phyloP scores from a whole-genome alignment of 2,888 invertebrate species.

The Brenthis daphne region DNA sequence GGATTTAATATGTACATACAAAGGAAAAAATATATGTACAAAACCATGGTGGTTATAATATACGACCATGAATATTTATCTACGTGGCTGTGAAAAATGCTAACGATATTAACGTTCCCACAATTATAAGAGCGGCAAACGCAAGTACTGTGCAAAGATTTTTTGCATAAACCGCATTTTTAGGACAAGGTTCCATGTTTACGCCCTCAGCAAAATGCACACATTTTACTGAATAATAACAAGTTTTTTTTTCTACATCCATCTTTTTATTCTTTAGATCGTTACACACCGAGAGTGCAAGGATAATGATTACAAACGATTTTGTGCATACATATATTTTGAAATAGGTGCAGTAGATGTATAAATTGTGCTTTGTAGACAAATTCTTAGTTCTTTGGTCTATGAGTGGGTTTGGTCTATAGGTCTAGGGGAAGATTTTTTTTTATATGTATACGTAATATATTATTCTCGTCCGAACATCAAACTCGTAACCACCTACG shows the following conservation, averaged over 20 bases:
- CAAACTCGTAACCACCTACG: no score
- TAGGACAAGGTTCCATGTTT: constrained; percentile 39
- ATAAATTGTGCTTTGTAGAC: background rate
- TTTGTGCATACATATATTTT: background rate
- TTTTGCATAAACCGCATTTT: constrained; percentile 45
- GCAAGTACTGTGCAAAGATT: constrained; percentile 36
- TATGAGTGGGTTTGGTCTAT: no score
- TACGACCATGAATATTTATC: constrained; percentile 29
- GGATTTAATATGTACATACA: no score
- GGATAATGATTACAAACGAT: background rate
- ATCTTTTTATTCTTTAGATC: background rate
- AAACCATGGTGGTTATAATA: background rate
- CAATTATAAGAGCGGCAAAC: constrained; percentile 34
- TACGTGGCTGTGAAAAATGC: constrained; percentile 22
- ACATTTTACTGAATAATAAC: constrained; percentile 36
- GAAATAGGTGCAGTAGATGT: background rate
- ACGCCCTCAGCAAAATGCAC: constrained; percentile 37
- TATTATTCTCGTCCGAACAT: no score
- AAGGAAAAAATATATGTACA: no score
- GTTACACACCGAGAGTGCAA: background rate
- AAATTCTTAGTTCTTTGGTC: no score
- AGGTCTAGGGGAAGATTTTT: no score
- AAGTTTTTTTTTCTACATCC: constrained; percentile 26
- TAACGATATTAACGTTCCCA: constrained; percentile 28
- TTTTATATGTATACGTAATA: no score